Evolutionary conservation across 2,888 invertebrate genomes (phyloP), one percentile per base, ranked within the genome.

Genomic region (Cataglyphis rosenhaueri): DNA sequence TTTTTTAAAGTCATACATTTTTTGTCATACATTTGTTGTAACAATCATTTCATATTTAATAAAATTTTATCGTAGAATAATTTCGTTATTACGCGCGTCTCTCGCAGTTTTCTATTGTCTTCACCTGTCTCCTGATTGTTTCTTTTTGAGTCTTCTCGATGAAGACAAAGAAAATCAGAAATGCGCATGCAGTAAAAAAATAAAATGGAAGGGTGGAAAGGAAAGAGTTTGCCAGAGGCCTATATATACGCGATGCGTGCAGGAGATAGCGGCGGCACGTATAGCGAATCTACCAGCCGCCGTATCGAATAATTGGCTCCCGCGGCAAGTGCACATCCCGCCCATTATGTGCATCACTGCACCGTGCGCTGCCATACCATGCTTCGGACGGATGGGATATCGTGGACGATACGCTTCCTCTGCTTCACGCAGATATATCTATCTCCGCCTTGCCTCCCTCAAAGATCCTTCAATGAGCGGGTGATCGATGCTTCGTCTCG

Each of bases 231-330:
- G 90, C 90, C 89, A 84, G 88, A 88, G 91, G 92, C 90, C 86
- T 91, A 90, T 29, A 90, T 29, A 29, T 89, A 85, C 86, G 91
- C 92, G 93, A 94, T 93, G 92, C 92, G 93, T 89, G 89, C 86
- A 87, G 86, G 89, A 94, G 93, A 93, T 93, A 93, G 92, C 90
- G 92, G 91, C 92, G 91, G 91, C 92, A 91, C 92, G 90, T 93
- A 89, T 86, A 89, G 89, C 91, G 92, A 92, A 71, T 71, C 78
- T 79, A 71, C 87, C 89, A 91, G 88, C 89, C 92, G 92, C 91
- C 91, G 93, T 93, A 94, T 94, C 94, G 94, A 94, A 94, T 94
- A 94, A 94, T 94, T 94, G 94, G 94, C 94, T 94, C 94, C 93
- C 91, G 94, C 94, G 94, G 94, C 94, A 94, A 94, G 93, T 94